Evolutionary conservation across 1,140 invertebrate genomes (phyloP), one percentile per base, ranked within the genome.

Genomic region (Drosophila repletoides): DNA sequence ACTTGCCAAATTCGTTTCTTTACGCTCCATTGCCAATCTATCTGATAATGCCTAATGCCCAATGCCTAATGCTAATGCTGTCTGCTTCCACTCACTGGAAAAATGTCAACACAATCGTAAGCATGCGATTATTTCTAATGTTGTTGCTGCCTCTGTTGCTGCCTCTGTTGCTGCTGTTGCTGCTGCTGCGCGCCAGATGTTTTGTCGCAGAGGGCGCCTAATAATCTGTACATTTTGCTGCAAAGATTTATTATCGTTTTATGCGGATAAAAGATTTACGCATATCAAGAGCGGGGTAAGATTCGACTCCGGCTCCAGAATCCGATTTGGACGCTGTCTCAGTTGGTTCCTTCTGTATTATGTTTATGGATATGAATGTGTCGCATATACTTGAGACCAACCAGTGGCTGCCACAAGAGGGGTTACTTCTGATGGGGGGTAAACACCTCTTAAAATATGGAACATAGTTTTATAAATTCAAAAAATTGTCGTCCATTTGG

Each of bases 161-260:
- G 29, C 5, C 24, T n/a, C 40, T 58, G 41, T 17, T 45, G 61
- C n/a, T 41, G 41, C 15, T 46, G 29, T 10, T 24, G 22, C n/a
- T 24, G 31, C 3, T 4, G 52, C 7, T 12, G 33, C 24, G 48
- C 15, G 58, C 72, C 72, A 75, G 72, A 75, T 75, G 72, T 75
- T 75, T 75, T 75, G 72, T 69, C 63, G 72, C 72, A 76, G 59
- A 51, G 60, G 71, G 28, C 55, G 55, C 74, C 77, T 81, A 81
- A 81, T 81, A 81, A 81, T 86, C 79, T 76, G 80, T 80, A 73
- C 76, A 64, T 80, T 80, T 80, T 86, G 79, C 66, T 74, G 70
- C 68, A 76, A 77, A 86, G 80, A 86, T 86, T 86, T 86, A 86
- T 86, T 86, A 80, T 77, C 80, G 76, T 61, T 77, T 76, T 68